phyloP scores from a whole-genome alignment of 2,797 vertebrate genomes.

The Rhinella marina region DNA sequence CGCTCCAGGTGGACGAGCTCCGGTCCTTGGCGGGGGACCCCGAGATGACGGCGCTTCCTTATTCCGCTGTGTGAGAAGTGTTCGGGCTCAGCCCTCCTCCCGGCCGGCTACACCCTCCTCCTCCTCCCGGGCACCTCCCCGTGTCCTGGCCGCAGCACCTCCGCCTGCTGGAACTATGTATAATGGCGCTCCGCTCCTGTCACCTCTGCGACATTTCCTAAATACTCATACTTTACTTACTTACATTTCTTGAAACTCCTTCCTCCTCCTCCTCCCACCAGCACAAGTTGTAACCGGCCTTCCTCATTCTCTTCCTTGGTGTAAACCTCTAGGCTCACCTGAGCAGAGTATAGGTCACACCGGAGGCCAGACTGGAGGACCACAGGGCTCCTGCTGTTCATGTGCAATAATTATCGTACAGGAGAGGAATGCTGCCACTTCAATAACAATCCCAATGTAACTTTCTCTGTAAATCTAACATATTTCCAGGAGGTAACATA shows the following conservation, averaged over 20 bases:
- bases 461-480: too few relatives aligned
- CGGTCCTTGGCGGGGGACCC: neutral
- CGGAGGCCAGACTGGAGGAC: neutral
- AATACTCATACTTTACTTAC: neutral
- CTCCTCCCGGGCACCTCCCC: conserved; percentile 20
- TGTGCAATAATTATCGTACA: too few relatives aligned
- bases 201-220: neutral
- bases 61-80: conserved; percentile 25
- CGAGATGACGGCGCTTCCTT: conserved; percentile 44
- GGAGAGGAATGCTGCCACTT: too few relatives aligned
- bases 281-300: too few relatives aligned
- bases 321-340: neutral
- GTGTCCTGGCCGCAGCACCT: neutral
- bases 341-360: neutral
- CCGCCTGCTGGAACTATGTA: neutral
- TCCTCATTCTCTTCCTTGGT: too few relatives aligned
- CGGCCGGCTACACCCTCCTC: conserved; percentile 6
- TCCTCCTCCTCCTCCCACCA: neutral
- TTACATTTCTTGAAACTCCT: neutral
- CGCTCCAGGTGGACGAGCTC: neutral
- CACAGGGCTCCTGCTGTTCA: too few relatives aligned
- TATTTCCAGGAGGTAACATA: too few relatives aligned
- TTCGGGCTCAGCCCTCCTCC: conserved; percentile 32
- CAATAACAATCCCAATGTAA: too few relatives aligned
- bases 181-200: too few relatives aligned